Evolutionary conservation across 2,888 invertebrate species (phyloP).

Genomic region (Pachymerium ferrugineum): DNA sequence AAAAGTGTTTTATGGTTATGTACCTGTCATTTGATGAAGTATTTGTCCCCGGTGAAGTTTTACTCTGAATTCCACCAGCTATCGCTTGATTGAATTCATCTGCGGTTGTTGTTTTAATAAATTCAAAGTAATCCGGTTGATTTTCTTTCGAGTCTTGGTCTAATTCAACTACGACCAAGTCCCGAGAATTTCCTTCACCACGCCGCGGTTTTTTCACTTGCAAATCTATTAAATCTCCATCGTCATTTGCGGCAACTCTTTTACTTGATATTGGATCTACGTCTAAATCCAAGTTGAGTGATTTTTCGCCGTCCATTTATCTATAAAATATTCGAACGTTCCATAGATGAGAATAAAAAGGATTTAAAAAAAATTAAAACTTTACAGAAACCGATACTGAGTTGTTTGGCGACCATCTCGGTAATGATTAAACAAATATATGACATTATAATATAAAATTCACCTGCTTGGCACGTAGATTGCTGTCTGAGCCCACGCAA

Average conservation of each 20-base stretch:
- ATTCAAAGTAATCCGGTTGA: constrained; percentile 5
- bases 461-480: neutral
- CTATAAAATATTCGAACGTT: too few species aligned
- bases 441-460: neutral
- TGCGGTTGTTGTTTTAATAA: neutral
- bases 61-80: neutral
- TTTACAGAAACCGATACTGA: too few species aligned
- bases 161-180: neutral
- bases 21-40: neutral
- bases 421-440: too few species aligned
- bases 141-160: neutral
- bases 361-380: neutral
- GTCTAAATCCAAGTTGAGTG: neutral
- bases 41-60: neutral
- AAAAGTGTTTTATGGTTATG: neutral
- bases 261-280: neutral
- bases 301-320: neutral
- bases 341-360: too few species aligned
- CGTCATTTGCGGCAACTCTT: neutral
- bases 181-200: neutral
- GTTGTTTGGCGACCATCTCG: too few species aligned
- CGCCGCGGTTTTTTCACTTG: neutral
- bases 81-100: neutral
- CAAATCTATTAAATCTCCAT: neutral
- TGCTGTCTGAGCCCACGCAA: neutral